Percentiles rank a stretch among this genome's conserved stretches.
Evolutionary conservation across 2,113 vertebrate genomes (phyloP).

Genomic region (Ctenomys sociabilis): DNA sequence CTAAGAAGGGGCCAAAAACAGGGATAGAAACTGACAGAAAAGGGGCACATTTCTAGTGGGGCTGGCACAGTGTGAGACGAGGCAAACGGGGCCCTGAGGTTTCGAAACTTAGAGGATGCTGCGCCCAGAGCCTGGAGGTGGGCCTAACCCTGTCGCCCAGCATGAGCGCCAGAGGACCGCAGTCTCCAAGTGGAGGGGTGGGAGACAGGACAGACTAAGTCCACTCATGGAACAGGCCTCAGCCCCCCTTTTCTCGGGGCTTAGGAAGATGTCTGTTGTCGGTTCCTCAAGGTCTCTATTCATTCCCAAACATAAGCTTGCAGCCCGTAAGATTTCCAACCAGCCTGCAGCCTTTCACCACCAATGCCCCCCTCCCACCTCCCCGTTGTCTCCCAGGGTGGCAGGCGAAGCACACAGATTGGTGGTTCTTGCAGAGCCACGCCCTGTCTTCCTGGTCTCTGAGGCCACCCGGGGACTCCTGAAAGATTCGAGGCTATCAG

Average conservation of each 20-base stretch:
- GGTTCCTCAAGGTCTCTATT: neutral
- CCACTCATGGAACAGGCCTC: neutral
- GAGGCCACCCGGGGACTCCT: neutral
- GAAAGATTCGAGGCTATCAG: neutral
- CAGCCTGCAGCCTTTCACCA: neutral
- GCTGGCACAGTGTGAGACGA: neutral
- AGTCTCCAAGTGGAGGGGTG: neutral
- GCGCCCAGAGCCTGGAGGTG: neutral
- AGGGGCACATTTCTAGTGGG: neutral
- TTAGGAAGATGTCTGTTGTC: neutral
- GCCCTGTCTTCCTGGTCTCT: neutral
- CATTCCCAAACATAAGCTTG: neutral
- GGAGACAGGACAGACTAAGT: neutral
- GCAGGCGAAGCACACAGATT: neutral
- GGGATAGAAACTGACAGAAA: neutral
- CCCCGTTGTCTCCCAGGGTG: neutral
- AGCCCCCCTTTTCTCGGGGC: neutral
- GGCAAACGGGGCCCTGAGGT: neutral
- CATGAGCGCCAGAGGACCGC: neutral
- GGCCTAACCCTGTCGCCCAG: neutral
- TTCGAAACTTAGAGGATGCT: neutral
- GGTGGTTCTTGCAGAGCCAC: neutral
- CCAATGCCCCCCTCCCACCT: neutral
- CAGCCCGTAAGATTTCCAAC: neutral
- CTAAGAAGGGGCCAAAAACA: neutral